Evolutionary conservation across 92 coral and sea anemone species (phyloP).

Genomic region (Meandrina meandrites): DNA sequence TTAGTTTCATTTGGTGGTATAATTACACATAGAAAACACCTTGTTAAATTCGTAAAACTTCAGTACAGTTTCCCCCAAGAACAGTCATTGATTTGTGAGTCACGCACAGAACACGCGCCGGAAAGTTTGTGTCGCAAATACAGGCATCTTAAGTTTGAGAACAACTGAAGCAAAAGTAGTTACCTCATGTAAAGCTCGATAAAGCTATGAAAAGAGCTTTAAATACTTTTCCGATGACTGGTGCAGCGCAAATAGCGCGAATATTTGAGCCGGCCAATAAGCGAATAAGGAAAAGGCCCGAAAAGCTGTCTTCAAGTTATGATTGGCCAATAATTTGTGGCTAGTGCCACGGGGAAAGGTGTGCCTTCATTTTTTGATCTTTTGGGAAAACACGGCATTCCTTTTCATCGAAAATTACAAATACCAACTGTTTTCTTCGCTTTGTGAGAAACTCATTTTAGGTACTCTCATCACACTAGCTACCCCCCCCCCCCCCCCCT

Average conservation of each 20-base stretch:
- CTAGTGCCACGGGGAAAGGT: background rate
- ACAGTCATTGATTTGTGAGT: too few species aligned
- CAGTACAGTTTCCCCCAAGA: too few species aligned
- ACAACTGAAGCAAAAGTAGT: background rate
- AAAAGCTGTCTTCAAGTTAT: background rate
- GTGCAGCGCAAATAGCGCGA: background rate
- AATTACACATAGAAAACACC: too few species aligned
- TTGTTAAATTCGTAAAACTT: too few species aligned
- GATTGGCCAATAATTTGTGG: background rate
- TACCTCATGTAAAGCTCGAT: background rate
- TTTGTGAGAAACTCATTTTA: background rate
- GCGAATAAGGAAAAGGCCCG: background rate
- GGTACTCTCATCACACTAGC: too few species aligned
- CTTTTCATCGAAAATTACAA: background rate
- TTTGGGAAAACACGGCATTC: background rate
- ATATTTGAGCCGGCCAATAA: background rate
- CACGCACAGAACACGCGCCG: too few species aligned
- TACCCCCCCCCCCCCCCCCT: too few species aligned
- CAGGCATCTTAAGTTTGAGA: background rate
- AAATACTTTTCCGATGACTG: too few species aligned
- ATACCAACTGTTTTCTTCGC: background rate
- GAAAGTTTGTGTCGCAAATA: background rate
- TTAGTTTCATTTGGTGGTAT: background rate
- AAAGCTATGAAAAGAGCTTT: background rate
- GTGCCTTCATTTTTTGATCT: background rate